Evolutionary conservation across 2,113 vertebrate genomes (phyloP), one percentile per base, ranked within the genome.

Genomic region (Equus quagga): DNA sequence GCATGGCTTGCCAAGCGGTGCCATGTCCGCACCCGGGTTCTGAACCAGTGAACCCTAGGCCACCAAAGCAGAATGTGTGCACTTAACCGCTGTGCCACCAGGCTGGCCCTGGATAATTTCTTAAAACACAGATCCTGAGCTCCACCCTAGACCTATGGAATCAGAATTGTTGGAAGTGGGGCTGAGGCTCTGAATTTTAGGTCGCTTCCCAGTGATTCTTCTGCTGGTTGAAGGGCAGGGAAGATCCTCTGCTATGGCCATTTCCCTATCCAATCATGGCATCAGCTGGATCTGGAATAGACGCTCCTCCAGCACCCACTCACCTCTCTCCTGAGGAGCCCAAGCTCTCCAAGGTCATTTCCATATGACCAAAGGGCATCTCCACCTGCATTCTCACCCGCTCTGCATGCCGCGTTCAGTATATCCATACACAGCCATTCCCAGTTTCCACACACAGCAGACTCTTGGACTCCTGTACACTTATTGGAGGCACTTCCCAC

Each of bases 401-500:
- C 12, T 36, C 60, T 36, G 26, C 11, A 1, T 1, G 0, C 5
- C 0, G 1, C 21, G 23, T n/a, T 70, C 0, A 41, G 15, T 33
- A 79, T 17, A 26, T 15, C 3, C 0, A 9, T 26, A 17, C 19
- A 76, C 1, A 33, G n/a, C 31, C 11, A 56, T 6, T 0, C 15
- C 5, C 0, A 0, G 5, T 6, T 17, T 12, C 58, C 54, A 3
- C 0, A 15, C 6, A n/a, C 23, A 51, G 8, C 6, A 67, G 17
- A 13, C 26, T 56, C 76, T n/a, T 15, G 6, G 18, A 23, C 21
- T 26, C 26, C 15, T 5, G 14, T 44, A 5, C 5, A 3, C 24
- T 78, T 7, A 36, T 65, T 26, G 3, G 7, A 95, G 8, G 31
- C 19, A 54, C 23, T 49, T 69, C 33, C 28, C 15, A 15, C 10